These are phyloP conservation scores for Arenaria interpres DNA, from an alignment of 2,113 vertebrate genomes.

Conservation along the genomic window DNA sequence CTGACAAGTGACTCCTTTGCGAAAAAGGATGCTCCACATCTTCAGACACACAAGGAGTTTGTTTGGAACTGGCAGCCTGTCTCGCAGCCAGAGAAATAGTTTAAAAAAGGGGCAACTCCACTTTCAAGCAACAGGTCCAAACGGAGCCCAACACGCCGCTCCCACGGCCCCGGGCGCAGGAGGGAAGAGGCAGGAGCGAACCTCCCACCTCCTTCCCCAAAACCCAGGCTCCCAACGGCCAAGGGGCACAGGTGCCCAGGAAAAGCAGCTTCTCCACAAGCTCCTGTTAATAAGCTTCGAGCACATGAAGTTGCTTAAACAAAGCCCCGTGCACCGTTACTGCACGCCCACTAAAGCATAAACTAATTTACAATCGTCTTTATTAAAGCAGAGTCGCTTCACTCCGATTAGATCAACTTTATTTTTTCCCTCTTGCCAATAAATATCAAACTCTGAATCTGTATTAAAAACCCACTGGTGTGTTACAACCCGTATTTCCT, in stretches of 20 bases:
- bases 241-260: background rate
- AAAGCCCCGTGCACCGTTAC: background rate
- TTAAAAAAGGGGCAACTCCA: background rate
- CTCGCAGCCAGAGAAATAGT: background rate
- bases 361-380: background rate
- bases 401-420: background rate
- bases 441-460: background rate
- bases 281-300: background rate
- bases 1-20: fast-evolving
- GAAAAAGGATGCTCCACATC: background rate
- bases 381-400: background rate
- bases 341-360: background rate
- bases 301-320: background rate
- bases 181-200: background rate
- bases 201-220: background rate
- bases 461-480: background rate
- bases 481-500: background rate
- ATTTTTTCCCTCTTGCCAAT: background rate
- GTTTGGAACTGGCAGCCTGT: background rate
- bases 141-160: fast-evolving
- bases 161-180: background rate
- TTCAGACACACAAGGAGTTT: background rate
- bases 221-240: background rate
- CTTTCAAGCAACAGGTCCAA: background rate
- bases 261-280: background rate